These are phyloP conservation scores for Stegastes partitus DNA, from an alignment of 2,113 vertebrate species.

Conservation along the genomic window DNA sequence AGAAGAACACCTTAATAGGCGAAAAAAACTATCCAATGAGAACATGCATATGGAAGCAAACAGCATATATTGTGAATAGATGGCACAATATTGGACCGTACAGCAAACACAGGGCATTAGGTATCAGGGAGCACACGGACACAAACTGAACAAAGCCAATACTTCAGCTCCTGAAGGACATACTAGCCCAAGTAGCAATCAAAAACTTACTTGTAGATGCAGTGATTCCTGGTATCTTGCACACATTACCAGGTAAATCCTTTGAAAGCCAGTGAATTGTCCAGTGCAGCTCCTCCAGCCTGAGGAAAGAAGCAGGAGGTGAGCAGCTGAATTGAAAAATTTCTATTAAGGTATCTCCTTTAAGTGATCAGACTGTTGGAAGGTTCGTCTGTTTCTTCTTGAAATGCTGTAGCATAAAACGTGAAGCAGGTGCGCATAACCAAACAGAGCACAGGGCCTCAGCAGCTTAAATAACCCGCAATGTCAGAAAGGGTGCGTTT, in stretches of 20 bases:
- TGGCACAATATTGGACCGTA: too few relatives aligned
- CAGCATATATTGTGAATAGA: background rate
- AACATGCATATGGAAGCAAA: background rate
- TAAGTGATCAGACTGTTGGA: background rate
- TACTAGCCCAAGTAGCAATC: background rate
- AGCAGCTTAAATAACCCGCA: background rate
- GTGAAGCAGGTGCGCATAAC: background rate
- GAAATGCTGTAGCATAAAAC: background rate
- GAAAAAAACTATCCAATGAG: background rate
- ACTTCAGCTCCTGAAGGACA: background rate
- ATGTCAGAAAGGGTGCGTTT: background rate
- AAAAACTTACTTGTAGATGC: slow-evolving; percentile 13
- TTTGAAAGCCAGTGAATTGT: background rate
- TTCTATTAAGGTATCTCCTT: too few relatives aligned
- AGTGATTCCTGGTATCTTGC: background rate
- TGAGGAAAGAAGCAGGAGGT: rapidly evolving
- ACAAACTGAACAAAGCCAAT: too few relatives aligned
- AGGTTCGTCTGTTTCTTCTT: background rate
- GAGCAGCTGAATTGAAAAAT: background rate
- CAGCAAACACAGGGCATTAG: too few relatives aligned
- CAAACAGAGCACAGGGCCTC: too few relatives aligned
- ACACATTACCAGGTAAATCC: background rate
- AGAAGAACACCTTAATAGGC: too few relatives aligned
- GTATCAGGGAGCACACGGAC: too few relatives aligned
- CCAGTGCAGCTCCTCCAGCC: background rate